These are phyloP conservation scores for Galleria mellonella DNA, from an alignment of 1,140 invertebrate species.

Conservation along the genomic window DNA sequence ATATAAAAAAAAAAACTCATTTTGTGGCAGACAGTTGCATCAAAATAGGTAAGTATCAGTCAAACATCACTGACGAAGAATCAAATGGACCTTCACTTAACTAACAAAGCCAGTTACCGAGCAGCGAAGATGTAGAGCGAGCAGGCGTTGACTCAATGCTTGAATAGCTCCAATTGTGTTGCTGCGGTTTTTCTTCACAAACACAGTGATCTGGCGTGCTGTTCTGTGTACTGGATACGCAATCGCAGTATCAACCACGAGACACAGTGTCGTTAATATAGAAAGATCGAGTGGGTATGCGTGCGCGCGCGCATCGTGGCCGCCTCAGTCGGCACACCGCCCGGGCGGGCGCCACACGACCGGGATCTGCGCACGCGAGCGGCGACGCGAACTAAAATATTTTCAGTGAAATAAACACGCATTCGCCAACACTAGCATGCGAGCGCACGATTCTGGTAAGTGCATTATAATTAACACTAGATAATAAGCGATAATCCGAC, in stretches of 20 bases:
- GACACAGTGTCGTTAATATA: neutral
- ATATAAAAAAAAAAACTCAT: too few species aligned
- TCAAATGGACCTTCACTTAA: neutral
- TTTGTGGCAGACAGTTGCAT: too few species aligned
- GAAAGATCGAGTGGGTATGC: neutral
- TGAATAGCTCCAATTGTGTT: conserved; percentile 20
- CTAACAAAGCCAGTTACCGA: too few species aligned
- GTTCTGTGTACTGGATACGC: neutral
- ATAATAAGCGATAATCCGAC: conserved; percentile 6
- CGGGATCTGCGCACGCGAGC: conserved; percentile 61
- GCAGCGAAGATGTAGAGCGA: conserved; percentile 23
- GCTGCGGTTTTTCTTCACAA: conserved; percentile 21
- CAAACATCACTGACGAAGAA: neutral
- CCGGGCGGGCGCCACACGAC: conserved; percentile 71
- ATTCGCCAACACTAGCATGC: conserved; percentile 44
- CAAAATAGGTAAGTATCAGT: too few species aligned
- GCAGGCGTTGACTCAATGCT: conserved; percentile 43
- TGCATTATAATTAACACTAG: conserved; percentile 19
- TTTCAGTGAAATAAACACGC: conserved; percentile 63
- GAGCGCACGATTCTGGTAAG: conserved; percentile 67
- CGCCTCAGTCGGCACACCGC: conserved; percentile 64
- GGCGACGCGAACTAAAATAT: conserved; percentile 43
- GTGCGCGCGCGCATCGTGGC: conserved; percentile 28
- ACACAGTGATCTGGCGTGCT: neutral
- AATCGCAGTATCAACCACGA: neutral